Conservation (phyloP, 2,113 vertebrate species). For the Poeciliopsis retropinna region DNA sequence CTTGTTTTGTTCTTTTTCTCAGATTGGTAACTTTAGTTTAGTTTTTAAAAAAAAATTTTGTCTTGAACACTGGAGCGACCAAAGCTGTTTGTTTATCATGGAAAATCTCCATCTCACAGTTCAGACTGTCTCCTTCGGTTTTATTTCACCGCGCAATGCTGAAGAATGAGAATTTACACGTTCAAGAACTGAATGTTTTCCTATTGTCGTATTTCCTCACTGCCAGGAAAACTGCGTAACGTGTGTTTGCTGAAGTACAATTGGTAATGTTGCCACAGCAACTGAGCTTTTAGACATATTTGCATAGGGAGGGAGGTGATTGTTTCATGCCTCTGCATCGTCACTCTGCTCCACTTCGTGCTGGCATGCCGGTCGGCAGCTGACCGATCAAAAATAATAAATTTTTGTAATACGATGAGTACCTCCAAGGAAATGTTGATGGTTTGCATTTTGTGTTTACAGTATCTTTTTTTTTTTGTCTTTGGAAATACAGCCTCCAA, state of each 20-base stretch:
- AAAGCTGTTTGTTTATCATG: no score
- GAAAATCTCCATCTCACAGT: constrained; percentile 9
- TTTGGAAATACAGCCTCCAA: constrained; percentile 51
- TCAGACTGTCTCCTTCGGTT: not conserved
- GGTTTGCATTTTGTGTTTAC: constrained; percentile 58
- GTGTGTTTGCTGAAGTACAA: no score
- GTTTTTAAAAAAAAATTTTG: not conserved
- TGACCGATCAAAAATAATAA: not conserved
- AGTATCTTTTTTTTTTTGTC: constrained; percentile 27
- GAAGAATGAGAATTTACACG: not conserved
- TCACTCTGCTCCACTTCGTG: not conserved
- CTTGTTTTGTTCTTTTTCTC: not conserved
- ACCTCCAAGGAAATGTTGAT: constrained; percentile 38
- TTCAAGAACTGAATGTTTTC: not conserved
- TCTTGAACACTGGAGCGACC: constrained; percentile 35
- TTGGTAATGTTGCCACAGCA: constrained; percentile 30
- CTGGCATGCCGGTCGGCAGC: no score
- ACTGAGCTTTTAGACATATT: constrained; percentile 12
- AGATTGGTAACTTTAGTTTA: not conserved
- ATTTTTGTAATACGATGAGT: not conserved
- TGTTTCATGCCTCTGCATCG: constrained; percentile 4
- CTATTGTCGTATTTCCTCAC: not conserved
- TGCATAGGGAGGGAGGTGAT: not conserved
- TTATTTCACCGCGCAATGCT: not conserved
- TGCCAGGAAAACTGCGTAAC: not conserved